These are phyloP conservation scores for Lasaia peninsularis DNA, from an alignment of 1,140 invertebrate genomes.

Conservation along the genomic window DNA sequence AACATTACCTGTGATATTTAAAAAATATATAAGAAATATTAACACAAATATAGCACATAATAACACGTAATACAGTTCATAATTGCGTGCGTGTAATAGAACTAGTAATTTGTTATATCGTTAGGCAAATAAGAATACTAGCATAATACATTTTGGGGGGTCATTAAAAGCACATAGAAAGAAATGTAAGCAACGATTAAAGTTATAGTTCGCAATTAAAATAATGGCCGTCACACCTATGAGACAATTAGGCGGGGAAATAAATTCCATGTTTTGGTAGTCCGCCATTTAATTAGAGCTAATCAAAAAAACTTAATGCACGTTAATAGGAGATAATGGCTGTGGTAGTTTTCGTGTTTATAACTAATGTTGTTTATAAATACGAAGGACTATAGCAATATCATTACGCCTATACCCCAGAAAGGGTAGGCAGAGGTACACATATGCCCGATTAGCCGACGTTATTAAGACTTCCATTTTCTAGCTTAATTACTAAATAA, in stretches of 20 bases:
- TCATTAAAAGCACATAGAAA: constrained; percentile 61
- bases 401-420: too few species aligned
- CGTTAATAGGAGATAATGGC: constrained; percentile 37
- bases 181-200: constrained; percentile 62
- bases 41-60: constrained; percentile 15
- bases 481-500: too few species aligned
- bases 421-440: too few species aligned
- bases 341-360: constrained; percentile 10
- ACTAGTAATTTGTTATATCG: constrained; percentile 28
- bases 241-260: constrained; percentile 67
- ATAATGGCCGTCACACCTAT: constrained; percentile 74
- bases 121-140: constrained; percentile 36
- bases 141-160: constrained; percentile 48
- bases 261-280: constrained; percentile 69
- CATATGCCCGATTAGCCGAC: too few species aligned
- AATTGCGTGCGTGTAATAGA: constrained; percentile 4
- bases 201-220: constrained; percentile 64
- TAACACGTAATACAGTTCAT: constrained; percentile 13
- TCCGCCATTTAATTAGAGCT: constrained; percentile 60
- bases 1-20: constrained; percentile 22
- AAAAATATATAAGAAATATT: constrained; percentile 16
- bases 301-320: constrained; percentile 70
- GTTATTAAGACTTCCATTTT: too few species aligned
- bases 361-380: constrained; percentile 2
- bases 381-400: too few species aligned